These are phyloP conservation scores for Hypena proboscidalis DNA, from an alignment of 2,888 invertebrate genomes.

Conservation along the genomic window DNA sequence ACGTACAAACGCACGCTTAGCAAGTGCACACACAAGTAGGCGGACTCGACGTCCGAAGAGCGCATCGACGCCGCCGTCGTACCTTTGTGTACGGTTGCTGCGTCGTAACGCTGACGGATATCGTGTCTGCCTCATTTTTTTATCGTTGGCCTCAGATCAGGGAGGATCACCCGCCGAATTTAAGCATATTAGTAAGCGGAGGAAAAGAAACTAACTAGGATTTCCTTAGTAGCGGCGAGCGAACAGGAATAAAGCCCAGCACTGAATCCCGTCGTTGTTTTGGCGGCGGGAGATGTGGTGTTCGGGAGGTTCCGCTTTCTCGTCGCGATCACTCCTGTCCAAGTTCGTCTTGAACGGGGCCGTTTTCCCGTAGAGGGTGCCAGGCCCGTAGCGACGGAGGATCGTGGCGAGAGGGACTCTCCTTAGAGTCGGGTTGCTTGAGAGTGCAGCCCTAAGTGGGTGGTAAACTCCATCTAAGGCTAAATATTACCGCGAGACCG, in stretches of 20 bases:
- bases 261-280: constrained; percentile 81
- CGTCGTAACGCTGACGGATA: constrained; percentile 41
- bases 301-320: constrained; percentile 75
- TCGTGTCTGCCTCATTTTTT: constrained; percentile 42
- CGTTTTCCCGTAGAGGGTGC: constrained; percentile 78
- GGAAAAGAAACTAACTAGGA: constrained; percentile 87
- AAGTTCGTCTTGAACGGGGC: constrained; percentile 82
- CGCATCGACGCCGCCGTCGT: constrained; percentile 21
- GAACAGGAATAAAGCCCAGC: constrained; percentile 86
- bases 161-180: constrained; percentile 79
- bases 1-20: no score
- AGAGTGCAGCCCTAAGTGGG: constrained; percentile 87
- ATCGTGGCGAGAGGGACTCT: constrained; percentile 52
- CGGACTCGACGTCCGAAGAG: constrained; percentile 13
- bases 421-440: constrained; percentile 84
- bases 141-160: constrained; percentile 70
- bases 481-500: constrained; percentile 87
- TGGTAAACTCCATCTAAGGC: constrained; percentile 82
- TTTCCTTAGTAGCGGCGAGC: constrained; percentile 65
- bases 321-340: constrained; percentile 57
- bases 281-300: constrained; percentile 80
- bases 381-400: constrained; percentile 78
- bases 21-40: constrained; percentile 12
- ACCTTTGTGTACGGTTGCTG: constrained; percentile 21
- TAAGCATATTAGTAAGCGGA: constrained; percentile 89